A percentile compares a stretch with the other conserved stretches of the same genome.
Conservation (phyloP, 1,140 invertebrate genomes). For the Drosophila ananassae region DNA sequence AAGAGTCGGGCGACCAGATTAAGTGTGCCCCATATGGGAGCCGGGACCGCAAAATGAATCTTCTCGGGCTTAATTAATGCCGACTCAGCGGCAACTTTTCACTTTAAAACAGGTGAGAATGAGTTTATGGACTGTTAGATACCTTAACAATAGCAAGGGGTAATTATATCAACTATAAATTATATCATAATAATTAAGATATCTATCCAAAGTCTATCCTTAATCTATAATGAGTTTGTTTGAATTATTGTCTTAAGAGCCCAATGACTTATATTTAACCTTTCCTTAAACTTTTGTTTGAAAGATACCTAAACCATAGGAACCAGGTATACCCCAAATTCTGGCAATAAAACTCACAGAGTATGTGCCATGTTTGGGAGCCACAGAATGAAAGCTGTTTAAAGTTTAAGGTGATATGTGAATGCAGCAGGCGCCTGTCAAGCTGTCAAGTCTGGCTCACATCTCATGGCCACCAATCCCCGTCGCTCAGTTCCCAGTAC, state of each 20-base stretch:
- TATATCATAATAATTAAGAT: no score
- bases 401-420: slow-evolving; percentile 47
- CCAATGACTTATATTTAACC: background rate
- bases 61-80: slow-evolving; percentile 71
- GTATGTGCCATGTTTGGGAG: slow-evolving; percentile 1
- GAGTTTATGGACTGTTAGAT: background rate
- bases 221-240: no score
- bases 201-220: no score
- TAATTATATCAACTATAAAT: no score
- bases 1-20: slow-evolving; percentile 9
- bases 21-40: slow-evolving; percentile 18
- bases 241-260: no score
- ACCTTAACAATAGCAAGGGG: background rate
- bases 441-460: slow-evolving; percentile 70
- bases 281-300: no score
- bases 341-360: background rate
- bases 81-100: slow-evolving; percentile 35
- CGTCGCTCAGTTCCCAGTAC: slow-evolving; percentile 17
- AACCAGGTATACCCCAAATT: background rate
- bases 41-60: slow-evolving; percentile 50
- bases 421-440: slow-evolving; percentile 52
- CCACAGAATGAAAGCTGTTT: slow-evolving; percentile 61
- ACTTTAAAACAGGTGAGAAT: slow-evolving; percentile 6
- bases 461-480: slow-evolving; percentile 11
- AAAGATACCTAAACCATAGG: background rate